These are phyloP conservation scores for Xanthostigma xanthostigma DNA, from an alignment of 2,888 invertebrate genomes.

Conservation along the genomic window DNA sequence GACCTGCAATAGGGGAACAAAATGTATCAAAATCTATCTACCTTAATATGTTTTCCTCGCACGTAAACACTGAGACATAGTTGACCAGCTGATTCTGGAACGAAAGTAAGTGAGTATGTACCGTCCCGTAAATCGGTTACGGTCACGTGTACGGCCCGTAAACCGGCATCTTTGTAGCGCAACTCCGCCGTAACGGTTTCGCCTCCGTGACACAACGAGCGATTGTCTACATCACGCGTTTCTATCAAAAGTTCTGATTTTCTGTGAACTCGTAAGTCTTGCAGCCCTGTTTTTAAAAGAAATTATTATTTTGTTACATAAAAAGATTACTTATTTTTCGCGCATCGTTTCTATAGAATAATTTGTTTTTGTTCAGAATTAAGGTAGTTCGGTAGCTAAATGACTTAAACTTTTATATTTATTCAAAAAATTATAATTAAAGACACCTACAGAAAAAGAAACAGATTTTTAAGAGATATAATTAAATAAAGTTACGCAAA, in stretches of 20 bases:
- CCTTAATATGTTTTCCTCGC: constrained; percentile 50
- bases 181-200: constrained; percentile 41
- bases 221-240: constrained; percentile 44
- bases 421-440: too few species aligned
- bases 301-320: too few species aligned
- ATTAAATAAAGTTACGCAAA: too few species aligned
- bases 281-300: constrained; percentile 27
- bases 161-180: constrained; percentile 34
- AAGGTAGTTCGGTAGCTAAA: too few species aligned
- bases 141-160: constrained; percentile 29
- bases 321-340: too few species aligned
- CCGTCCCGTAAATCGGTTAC: constrained; percentile 49
- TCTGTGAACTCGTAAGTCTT: constrained; percentile 44
- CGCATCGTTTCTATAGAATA: too few species aligned
- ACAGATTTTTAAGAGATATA: too few species aligned
- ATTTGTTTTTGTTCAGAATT: too few species aligned
- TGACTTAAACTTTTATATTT: too few species aligned
- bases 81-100: constrained; percentile 47
- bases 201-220: constrained; percentile 51
- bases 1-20: too few species aligned
- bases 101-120: constrained; percentile 41
- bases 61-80: constrained; percentile 44
- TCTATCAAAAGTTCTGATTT: constrained; percentile 43
- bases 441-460: too few species aligned
- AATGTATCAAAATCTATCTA: constrained; percentile 18